phyloP scores from a whole-genome alignment of 1,140 invertebrate species.

The Paramacrobiotus metropolitanus region DNA sequence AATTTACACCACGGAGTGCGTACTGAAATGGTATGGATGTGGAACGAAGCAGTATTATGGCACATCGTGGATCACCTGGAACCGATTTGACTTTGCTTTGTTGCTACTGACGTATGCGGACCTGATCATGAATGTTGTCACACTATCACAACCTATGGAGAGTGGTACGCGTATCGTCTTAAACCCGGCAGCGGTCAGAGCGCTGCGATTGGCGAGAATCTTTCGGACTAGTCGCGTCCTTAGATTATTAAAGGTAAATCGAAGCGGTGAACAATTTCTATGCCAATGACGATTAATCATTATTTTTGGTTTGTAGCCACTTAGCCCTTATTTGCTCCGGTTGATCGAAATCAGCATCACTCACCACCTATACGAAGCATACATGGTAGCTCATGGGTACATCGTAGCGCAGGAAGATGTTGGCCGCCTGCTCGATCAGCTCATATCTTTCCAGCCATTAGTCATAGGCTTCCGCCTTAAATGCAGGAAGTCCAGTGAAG shows the following conservation, averaged over 20 bases:
- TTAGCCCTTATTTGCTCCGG: background rate
- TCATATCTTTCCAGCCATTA: background rate
- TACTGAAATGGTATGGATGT: background rate
- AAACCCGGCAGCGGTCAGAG: background rate
- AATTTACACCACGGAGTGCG: background rate
- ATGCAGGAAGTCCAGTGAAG: background rate
- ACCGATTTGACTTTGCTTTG: background rate
- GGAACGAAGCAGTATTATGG: slow-evolving; percentile 1
- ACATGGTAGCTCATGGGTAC: background rate
- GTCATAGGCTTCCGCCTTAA: background rate
- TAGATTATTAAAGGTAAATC: background rate
- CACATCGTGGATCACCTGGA: background rate
- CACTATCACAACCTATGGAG: background rate
- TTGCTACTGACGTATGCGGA: background rate
- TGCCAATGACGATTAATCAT: background rate
- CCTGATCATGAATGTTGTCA: background rate
- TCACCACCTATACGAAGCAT: background rate
- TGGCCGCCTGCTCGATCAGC: background rate
- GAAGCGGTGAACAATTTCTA: too few relatives aligned
- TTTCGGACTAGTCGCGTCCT: background rate
- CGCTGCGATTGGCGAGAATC: background rate
- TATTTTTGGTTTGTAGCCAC: background rate
- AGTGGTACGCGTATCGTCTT: background rate
- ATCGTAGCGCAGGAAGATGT: background rate
- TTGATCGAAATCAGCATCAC: background rate